These are phyloP conservation scores for Nebria brevicollis DNA, from an alignment of 2,888 invertebrate species.

Conservation along the genomic window DNA sequence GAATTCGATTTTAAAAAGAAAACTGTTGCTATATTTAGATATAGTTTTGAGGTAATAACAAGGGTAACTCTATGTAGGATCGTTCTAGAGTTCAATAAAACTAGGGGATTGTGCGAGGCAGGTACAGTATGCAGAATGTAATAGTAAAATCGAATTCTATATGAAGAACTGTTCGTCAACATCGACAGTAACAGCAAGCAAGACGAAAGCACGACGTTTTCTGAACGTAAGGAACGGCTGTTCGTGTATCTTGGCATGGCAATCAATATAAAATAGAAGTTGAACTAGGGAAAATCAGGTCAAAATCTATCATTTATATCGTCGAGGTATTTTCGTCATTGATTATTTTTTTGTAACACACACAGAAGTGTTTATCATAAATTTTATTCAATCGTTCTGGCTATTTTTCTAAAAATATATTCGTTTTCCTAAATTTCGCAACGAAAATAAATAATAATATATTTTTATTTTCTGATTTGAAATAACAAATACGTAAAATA, in stretches of 20 bases:
- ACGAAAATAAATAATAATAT: too few species aligned
- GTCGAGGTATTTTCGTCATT: background rate
- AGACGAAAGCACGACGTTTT: background rate
- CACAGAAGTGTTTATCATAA: background rate
- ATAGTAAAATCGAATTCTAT: constrained; percentile 41
- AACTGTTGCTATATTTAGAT: too few species aligned
- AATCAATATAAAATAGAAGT: background rate
- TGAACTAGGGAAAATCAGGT: constrained; percentile 9
- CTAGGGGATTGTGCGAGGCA: constrained; percentile 19
- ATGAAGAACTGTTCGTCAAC: constrained; percentile 32
- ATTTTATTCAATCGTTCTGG: too few species aligned
- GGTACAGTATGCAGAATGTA: constrained; percentile 41
- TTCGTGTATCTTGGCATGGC: background rate
- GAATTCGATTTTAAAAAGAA: too few species aligned
- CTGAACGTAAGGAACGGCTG: background rate
- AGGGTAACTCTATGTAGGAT: background rate
- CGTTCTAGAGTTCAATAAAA: constrained; percentile 10
- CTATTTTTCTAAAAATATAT: too few species aligned
- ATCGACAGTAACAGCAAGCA: background rate
- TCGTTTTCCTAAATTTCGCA: too few species aligned
- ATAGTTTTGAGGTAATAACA: background rate
- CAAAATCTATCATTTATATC: background rate
- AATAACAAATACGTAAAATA: too few species aligned
- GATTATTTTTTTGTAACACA: background rate
- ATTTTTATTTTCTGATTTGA: too few species aligned